Base-by-base conservation (phyloP, 2,888 invertebrate genomes). In the Phyllotreta striolata region DNA sequence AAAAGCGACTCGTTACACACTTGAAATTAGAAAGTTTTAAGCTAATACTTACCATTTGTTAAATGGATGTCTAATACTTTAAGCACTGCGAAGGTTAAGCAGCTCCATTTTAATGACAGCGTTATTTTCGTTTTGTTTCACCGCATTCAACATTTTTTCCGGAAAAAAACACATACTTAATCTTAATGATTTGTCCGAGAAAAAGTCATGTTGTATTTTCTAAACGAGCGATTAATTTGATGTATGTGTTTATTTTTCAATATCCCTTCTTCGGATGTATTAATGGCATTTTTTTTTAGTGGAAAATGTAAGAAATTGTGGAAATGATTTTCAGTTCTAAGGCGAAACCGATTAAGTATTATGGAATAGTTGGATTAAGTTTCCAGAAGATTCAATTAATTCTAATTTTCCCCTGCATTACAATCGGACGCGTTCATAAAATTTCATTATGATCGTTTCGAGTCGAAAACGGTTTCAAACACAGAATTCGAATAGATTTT, bases 61-160 rank as follows among this genome's bases (percentile, higher is more conserved):
- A 35, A 35, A 35, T 35, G 49, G 49, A 49, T 34, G 49, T 49
- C 34, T 49, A 49, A 49, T 49, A 49, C 6, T 49, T 49, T 49
- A 49, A 49, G n/a, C 49, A 34, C 49, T 49, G n/a, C 35, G 37
- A 34, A 34, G 34, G 49, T 35, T 49, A 49, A 35, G 37, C 5
- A 14, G 40, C 4, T 35, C 39, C 40, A 54, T 12, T 5, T n/a
- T n/a, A 38, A 14, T 39, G 40, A 24, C 24, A 4, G 24, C 6
- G 40, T 54, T 52, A 52, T 52, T 38, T 52, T 13, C n/a, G 52
- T 38, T 35, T 52, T 52, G 37, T 24, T 52, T 52, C 38, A 52
- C 38, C 40, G 54, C 40, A 54, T 3, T 13, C 40, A 12, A 54
- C 13, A 38, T 52, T 52, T 54, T 12, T 54, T 14, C 14, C 4